Base-by-base conservation (phyloP, 1,140 invertebrate genomes). In the Leptinotarsa undecemlineata region DNA sequence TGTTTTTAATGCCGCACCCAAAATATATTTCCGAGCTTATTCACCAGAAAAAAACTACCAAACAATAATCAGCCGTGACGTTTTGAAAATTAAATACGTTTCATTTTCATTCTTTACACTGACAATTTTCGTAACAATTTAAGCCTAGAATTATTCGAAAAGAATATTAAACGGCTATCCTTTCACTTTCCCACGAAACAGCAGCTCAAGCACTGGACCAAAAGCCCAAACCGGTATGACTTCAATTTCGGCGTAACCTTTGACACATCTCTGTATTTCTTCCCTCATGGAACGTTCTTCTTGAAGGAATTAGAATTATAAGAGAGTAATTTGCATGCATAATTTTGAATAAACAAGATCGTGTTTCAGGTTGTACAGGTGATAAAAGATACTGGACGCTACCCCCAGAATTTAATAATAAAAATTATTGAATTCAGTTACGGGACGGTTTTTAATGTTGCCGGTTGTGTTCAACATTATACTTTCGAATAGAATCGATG, bases 261-360 rank as follows among this genome's bases (percentile, higher is more conserved):
- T 71, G 48, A 60, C 51, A 57, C 51, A n/a, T 19, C 64, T 13
- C 51, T 15, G n/a, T 57, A 23, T 17, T 26, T 23, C 8, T 23
- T 67, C 64, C 42, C 64, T 17, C 6, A 23, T 11, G 26, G 19
- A 42, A 67, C 15, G 26, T 26, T 67, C 23, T 42, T 42, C n/a
- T 21, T 26, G 23, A 73, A 69, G 66, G 68, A 74, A 77, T 77
- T 77, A 74, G 51, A 74, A 77, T 77, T 19, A 77, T 63, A 77
- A 72, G 69, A 61, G 73, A 48, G 8, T 67, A 4, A 77, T 77
- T 77, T 74, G 73, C 72, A 74, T 77, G 68, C 71, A 47, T 71
- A 62, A 77, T 60, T 76, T 64, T 60, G 26, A 26, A 68, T 42
- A 67, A 15, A 23, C 69, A 61, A 20, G 69, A 71, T 71, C 69